Conservation (phyloP, 2,797 vertebrate species). For the Antrozous pallidus region DNA sequence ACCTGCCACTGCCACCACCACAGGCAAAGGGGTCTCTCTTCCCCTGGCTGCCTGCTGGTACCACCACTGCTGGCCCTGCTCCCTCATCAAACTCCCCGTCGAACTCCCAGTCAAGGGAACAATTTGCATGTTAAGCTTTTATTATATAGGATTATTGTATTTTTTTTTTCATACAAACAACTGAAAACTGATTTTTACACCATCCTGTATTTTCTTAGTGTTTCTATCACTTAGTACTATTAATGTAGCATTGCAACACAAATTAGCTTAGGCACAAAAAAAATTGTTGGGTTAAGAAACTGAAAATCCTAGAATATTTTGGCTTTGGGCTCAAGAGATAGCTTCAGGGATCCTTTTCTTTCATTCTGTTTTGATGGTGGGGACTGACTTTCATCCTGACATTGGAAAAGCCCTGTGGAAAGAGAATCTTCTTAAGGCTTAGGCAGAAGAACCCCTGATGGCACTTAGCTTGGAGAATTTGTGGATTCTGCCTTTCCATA, state of each 20-base stretch:
- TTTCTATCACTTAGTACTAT: not conserved
- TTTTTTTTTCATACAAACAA: not conserved
- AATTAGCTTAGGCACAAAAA: not conserved
- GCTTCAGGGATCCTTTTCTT: not conserved
- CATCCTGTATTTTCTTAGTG: not conserved
- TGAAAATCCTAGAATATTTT: not conserved
- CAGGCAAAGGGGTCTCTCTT: no score
- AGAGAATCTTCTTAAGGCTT: not conserved
- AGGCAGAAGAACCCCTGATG: not conserved
- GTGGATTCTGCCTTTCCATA: not conserved
- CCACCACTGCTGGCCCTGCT: no score
- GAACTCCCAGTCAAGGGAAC: no score
- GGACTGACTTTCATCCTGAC: not conserved
- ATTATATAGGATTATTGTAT: not conserved
- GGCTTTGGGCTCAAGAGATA: not conserved
- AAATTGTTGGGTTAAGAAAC: not conserved
- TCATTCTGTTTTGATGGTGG: not conserved
- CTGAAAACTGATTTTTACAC: not conserved
- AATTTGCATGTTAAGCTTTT: no score
- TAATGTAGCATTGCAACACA: not conserved
- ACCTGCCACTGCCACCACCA: no score
- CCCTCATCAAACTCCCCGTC: no score
- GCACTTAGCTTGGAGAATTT: not conserved
- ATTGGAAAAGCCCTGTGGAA: not conserved
- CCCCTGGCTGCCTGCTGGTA: no score